A percentile compares a stretch with the other conserved stretches of the same genome.
Conservation (phyloP, 2,113 vertebrate species). For the Eira barbara region DNA sequence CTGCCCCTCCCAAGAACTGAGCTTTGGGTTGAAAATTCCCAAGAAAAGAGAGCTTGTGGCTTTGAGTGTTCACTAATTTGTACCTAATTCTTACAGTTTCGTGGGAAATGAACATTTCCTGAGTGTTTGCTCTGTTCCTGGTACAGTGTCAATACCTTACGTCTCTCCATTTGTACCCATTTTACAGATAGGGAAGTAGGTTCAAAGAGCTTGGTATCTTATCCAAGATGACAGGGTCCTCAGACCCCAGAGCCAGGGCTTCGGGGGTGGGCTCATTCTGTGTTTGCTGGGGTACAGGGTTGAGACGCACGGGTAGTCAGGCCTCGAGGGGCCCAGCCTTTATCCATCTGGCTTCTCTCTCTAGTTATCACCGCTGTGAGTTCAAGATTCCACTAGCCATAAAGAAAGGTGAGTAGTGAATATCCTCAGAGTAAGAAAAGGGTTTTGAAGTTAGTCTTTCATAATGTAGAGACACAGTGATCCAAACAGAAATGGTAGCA, state of each 20-base stretch:
- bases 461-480: background rate
- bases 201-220: background rate
- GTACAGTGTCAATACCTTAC: background rate
- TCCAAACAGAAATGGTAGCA: background rate
- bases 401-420: slow-evolving; percentile 91
- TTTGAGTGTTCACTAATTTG: background rate
- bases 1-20: background rate
- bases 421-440: background rate
- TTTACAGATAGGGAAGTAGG: slow-evolving; percentile 1
- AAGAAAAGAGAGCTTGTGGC: background rate
- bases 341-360: slow-evolving; percentile 65
- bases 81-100: slow-evolving; percentile 1
- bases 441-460: background rate
- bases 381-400: slow-evolving; percentile 97
- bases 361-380: slow-evolving; percentile 99
- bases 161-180: slow-evolving; percentile 3
- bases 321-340: background rate
- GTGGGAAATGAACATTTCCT: background rate
- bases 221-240: background rate
- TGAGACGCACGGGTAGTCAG: background rate
- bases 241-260: background rate
- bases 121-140: background rate
- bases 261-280: background rate
- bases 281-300: background rate
- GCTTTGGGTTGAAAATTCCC: background rate